phyloP scores from a whole-genome alignment of 37 sponge, comb jelly and placozoan genomes.

The Cladorhizidae sp. region DNA sequence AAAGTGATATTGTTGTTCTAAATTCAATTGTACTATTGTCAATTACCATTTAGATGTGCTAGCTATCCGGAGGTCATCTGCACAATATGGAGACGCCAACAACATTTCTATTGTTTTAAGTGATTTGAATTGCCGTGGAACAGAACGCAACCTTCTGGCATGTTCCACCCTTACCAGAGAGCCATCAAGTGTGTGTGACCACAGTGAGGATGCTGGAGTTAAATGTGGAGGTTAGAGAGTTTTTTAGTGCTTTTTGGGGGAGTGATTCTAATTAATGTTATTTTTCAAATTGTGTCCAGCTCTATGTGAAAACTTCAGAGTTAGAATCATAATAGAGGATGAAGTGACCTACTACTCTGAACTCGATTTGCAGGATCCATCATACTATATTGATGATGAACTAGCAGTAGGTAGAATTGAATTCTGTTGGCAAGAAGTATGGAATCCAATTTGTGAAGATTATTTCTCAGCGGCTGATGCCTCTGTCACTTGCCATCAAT shows the following conservation, averaged over 20 bases:
- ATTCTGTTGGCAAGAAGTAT: slow-evolving; percentile 16
- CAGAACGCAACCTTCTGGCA: not conserved
- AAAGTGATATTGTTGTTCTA: not conserved
- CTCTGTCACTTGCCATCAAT: slow-evolving; percentile 24
- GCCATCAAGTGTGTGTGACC: slow-evolving; percentile 4
- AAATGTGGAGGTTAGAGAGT: slow-evolving; percentile 7
- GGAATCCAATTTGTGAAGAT: slow-evolving; percentile 28
- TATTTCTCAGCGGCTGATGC: slow-evolving; percentile 23
- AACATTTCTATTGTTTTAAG: not conserved
- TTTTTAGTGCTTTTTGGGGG: not conserved
- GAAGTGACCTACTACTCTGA: not conserved
- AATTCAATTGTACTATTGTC: not conserved
- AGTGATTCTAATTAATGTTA: not conserved
- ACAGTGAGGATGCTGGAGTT: slow-evolving; percentile 38
- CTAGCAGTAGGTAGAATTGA: slow-evolving; percentile 35
- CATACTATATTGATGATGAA: slow-evolving; percentile 28
- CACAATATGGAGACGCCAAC: not conserved
- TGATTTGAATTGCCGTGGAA: slow-evolving; percentile 6
- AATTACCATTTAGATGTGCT: slow-evolving; percentile 1
- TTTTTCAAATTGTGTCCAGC: not conserved
- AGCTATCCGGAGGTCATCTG: not conserved
- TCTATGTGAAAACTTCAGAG: not conserved
- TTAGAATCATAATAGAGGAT: slow-evolving; percentile 6
- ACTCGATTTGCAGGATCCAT: not conserved
- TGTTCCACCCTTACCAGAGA: not conserved